Evolutionary conservation across 2,888 invertebrate genomes (phyloP), one percentile per base, ranked within the genome.

Genomic region (Sussaba pulchella): DNA sequence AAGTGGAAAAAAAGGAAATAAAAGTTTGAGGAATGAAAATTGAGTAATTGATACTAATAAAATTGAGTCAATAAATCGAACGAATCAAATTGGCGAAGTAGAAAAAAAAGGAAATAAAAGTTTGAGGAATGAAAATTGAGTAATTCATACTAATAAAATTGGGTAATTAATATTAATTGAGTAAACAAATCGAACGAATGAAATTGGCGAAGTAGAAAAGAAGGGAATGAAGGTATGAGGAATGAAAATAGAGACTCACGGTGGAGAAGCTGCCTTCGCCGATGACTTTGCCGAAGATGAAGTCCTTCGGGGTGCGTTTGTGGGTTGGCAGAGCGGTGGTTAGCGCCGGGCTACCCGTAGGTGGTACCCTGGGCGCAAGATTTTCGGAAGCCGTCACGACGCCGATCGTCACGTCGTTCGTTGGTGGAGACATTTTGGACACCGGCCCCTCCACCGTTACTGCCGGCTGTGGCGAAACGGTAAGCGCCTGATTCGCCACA

Each of bases 211-310:
- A n/a, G n/a, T n/a, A n/a, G n/a, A n/a, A n/a, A n/a, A n/a, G n/a
- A n/a, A n/a, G n/a, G n/a, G n/a, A n/a, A n/a, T n/a, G n/a, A n/a
- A n/a, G n/a, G n/a, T n/a, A n/a, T n/a, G n/a, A n/a, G n/a, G n/a
- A n/a, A n/a, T n/a, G n/a, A n/a, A 1, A 26, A 77, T 45, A 54
- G 41, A 10, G 39, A 92, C 93, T 93, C 89, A 95, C 99, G 80
- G 97, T 97, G 88, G 99, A 99, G 92, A 97, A 99, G 92, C 99
- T 98, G 84, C 99, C 99, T 93, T 99, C 99, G 83, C 99, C 99
- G 88, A 99, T 96, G 82, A 97, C 95, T 93, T 97, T 98, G 77
- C 98, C 98, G 93, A 99, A 99, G 89, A 97, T 96, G 92, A 97
- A 99, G 93, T 99, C 99, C 90, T 96, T 95, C 72, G 98, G 95